Base-by-base conservation (phyloP, 2,888 invertebrate species). In the Oscheius onirici region DNA sequence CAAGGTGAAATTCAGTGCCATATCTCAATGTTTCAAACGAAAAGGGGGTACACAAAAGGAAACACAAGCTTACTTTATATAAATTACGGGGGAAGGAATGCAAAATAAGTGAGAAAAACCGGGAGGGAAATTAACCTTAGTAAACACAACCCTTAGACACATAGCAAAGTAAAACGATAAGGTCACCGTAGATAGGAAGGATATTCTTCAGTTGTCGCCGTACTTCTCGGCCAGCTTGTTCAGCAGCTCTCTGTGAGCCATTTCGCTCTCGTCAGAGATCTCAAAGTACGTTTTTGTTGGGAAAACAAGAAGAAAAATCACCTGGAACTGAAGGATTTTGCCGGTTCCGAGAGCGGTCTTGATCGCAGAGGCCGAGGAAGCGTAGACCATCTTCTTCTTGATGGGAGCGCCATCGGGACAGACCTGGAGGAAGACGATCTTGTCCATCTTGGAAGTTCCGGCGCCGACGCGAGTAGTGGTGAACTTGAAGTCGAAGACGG, bases 361-460 rank as follows among this genome's bases (percentile, higher is more conserved):
- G 89, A 99, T 91, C 88, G 96, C 96, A 90, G 96, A 95, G 88
- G 97, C 97, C 86, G 96, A 96, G 91, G 95, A 95, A 89, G 91
- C 92, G 90, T 92, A 92, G 88, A 92, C 90, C 92, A 92, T 92
- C 90, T 92, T 92, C 91, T 92, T 92, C 90, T 92, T 92, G 84
- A 93, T 92, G 91, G 94, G 95, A 87, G 97, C 95, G 89, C 94
- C 94, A 91, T 97, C 97, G 55, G 97, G 97, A 92, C 96, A 95
- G 95, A 95, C 95, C 88, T 94, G 94, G 94, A 97, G 95, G 89
- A 97, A 92, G 92, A 97, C 94, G 86, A 96, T 91, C 90, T 96
- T 96, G 90, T 96, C 95, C 92, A 95, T 95, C 92, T 95, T 95
- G 83, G 91, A 91, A 88, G 95, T 95, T 83, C 95, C 94, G 87